Evolutionary conservation across 2,797 vertebrate species (phyloP).

Genomic region (Myotis pilosus): DNA sequence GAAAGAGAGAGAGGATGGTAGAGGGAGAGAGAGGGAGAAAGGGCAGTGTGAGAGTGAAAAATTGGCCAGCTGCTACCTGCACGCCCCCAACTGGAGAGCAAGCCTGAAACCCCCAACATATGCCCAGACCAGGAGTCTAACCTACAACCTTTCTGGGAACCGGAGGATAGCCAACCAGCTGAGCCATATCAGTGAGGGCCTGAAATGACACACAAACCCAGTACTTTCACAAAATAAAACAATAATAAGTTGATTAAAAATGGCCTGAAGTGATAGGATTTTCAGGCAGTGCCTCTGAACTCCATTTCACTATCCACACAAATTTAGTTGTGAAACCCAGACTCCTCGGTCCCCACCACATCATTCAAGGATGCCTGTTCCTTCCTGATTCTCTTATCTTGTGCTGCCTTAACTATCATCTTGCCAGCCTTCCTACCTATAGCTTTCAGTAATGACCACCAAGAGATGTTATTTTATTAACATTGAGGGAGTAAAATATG

Average conservation of each 20-base stretch:
- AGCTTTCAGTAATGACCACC: background rate
- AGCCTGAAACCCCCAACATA: background rate
- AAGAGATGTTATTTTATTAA: constrained; percentile 1
- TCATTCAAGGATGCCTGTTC: background rate
- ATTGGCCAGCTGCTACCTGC: background rate
- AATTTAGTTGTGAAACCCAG: background rate
- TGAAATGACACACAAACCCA: background rate
- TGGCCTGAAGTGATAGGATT: background rate
- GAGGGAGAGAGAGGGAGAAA: background rate
- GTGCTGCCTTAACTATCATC: background rate
- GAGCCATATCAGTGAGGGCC: background rate
- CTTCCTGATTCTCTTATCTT: background rate
- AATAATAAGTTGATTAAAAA: background rate
- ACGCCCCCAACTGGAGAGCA: background rate
- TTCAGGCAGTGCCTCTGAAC: background rate
- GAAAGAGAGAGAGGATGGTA: background rate
- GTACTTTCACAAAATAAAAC: constrained; percentile 6
- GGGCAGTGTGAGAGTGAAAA: background rate
- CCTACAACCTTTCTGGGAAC: background rate
- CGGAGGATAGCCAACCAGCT: background rate
- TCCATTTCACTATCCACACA: background rate
- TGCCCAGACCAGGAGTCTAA: background rate
- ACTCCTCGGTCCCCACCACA: background rate
- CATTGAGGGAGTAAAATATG: background rate
- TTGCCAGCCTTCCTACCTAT: background rate